phyloP scores from a whole-genome alignment of 2,888 invertebrate genomes.

The Chironomus tentans region DNA sequence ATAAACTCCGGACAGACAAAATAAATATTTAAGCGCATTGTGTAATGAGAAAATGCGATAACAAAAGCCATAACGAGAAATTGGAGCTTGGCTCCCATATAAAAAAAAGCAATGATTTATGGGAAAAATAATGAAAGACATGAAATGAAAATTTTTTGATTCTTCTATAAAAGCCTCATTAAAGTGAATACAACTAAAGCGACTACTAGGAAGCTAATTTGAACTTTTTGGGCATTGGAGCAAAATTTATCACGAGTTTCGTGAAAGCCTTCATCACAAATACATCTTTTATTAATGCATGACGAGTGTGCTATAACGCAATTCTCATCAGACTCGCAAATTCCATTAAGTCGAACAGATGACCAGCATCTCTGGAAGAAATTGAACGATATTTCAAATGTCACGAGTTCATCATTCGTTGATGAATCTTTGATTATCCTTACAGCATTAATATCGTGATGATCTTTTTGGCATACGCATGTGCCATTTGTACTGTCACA shows the following conservation, averaged over 20 bases:
- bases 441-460: constrained; percentile 23
- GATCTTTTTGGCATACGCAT: constrained; percentile 5
- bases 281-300: constrained; percentile 29
- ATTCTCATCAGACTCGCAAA: constrained; percentile 31
- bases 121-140: not conserved
- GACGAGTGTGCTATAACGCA: constrained; percentile 29
- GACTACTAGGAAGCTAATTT: constrained; percentile 9
- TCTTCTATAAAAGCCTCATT: constrained; percentile 5
- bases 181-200: not conserved
- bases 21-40: too few relatives aligned
- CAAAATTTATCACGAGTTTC: constrained; percentile 14
- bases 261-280: constrained; percentile 28
- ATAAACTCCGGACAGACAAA: too few relatives aligned
- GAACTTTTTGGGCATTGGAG: constrained; percentile 17
- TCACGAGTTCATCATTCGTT: constrained; percentile 1
- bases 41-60: too few relatives aligned
- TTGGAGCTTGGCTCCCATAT: not conserved
- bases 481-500: not conserved
- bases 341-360: constrained; percentile 29
- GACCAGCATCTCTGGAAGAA: constrained; percentile 31
- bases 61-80: not conserved
- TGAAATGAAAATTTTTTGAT: not conserved
- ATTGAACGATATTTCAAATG: constrained; percentile 16
- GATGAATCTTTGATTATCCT: constrained; percentile 12
- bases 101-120: not conserved